Percentiles rank a stretch among this genome's conserved stretches.
These are phyloP conservation scores for Xanthia icteritia DNA, from an alignment of 2,888 invertebrate species.

Conservation along the genomic window DNA sequence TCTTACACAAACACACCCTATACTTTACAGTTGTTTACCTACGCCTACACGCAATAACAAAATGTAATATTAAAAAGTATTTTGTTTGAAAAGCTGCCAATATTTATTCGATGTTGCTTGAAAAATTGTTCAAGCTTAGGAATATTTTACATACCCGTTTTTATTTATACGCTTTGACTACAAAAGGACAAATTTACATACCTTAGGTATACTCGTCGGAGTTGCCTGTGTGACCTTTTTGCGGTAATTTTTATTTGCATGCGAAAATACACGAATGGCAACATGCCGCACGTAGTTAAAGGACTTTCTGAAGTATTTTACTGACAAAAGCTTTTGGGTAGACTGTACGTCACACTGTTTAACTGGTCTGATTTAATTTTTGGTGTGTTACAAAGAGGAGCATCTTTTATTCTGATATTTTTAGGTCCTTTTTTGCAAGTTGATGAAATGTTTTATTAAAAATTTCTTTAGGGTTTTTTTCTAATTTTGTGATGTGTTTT, in stretches of 20 bases:
- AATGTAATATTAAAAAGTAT: constrained; percentile 37
- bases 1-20: constrained; percentile 15
- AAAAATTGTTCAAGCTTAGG: constrained; percentile 56
- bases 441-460: neutral
- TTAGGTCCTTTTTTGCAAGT: constrained; percentile 18
- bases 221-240: constrained; percentile 68
- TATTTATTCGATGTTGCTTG: constrained; percentile 55
- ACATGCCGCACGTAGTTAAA: constrained; percentile 55
- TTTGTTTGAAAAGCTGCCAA: constrained; percentile 53
- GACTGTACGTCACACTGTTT: constrained; percentile 31
- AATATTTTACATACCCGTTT: constrained; percentile 63
- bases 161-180: constrained; percentile 66
- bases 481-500: neutral
- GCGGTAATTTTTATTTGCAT: constrained; percentile 76
- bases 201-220: constrained; percentile 62
- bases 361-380: constrained; percentile 45
- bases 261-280: constrained; percentile 63
- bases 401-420: constrained; percentile 32
- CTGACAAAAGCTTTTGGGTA: constrained; percentile 42
- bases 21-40: constrained; percentile 3
- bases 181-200: constrained; percentile 75
- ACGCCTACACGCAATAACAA: constrained; percentile 9
- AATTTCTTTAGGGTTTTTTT: neutral
- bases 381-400: constrained; percentile 11
- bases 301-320: constrained; percentile 61